phyloP scores from a whole-genome alignment of 2,797 vertebrate genomes.

The Carduelis carduelis region DNA sequence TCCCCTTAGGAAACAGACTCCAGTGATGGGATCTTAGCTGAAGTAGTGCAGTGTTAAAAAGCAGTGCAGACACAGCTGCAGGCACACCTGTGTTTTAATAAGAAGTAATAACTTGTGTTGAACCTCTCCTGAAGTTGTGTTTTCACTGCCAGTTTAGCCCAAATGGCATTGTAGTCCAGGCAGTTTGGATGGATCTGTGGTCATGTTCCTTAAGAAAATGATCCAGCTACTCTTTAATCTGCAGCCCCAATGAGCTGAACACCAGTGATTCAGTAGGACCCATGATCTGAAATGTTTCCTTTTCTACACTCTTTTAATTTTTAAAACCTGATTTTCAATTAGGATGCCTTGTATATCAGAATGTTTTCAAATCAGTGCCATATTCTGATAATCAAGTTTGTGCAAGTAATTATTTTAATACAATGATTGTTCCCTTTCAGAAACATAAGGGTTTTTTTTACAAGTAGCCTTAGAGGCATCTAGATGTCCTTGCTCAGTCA shows the following conservation, averaged over 20 bases:
- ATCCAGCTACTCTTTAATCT: neutral
- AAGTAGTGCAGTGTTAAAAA: neutral
- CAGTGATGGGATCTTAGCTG: neutral
- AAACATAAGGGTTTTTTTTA: neutral
- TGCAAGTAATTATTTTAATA: neutral
- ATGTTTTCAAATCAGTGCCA: neutral
- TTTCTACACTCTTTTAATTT: neutral
- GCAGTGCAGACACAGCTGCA: neutral
- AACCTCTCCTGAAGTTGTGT: neutral
- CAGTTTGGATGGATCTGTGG: neutral
- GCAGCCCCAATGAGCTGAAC: neutral
- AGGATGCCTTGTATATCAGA: neutral
- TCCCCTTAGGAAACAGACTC: conserved; percentile 2
- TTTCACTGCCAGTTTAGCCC: neutral
- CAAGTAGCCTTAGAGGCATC: neutral
- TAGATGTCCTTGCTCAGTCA: neutral
- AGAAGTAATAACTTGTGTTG: neutral
- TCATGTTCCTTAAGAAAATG: neutral
- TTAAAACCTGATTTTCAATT: neutral
- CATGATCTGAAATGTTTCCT: neutral
- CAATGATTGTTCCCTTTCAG: neutral
- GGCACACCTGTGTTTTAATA: neutral
- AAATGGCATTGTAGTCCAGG: neutral
- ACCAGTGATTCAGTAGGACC: neutral
- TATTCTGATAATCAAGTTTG: neutral